phyloP scores from a whole-genome alignment of 2,888 invertebrate species.

The Plagiodera versicolora region DNA sequence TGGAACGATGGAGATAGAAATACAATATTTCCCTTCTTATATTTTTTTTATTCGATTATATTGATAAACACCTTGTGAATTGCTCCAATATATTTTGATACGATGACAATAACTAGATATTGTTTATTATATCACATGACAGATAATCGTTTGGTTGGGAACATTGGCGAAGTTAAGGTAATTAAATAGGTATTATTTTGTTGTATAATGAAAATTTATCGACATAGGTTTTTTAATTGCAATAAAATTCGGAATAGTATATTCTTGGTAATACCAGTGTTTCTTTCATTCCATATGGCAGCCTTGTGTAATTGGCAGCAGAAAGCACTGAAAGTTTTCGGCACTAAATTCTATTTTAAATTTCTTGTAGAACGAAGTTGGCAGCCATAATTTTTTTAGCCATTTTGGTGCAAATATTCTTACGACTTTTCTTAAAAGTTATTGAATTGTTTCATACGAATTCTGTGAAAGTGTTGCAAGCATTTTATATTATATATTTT shows the following conservation, averaged over 20 bases:
- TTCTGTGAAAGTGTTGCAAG: slow-evolving; percentile 49
- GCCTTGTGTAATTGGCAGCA: slow-evolving; percentile 43
- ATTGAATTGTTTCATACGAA: slow-evolving; percentile 42
- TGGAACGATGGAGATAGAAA: slow-evolving; percentile 13
- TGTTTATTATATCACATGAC: slow-evolving; percentile 3
- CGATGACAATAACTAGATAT: slow-evolving; percentile 32
- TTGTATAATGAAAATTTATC: slow-evolving; percentile 36
- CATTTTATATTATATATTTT: slow-evolving; percentile 53
- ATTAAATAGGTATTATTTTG: slow-evolving; percentile 36
- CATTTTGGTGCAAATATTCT: slow-evolving; percentile 27
- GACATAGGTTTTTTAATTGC: slow-evolving; percentile 37
- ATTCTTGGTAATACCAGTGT: slow-evolving; percentile 37
- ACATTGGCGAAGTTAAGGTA: slow-evolving; percentile 30
- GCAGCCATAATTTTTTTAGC: slow-evolving; percentile 26
- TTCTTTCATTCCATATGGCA: slow-evolving; percentile 44
- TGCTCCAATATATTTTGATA: slow-evolving; percentile 30
- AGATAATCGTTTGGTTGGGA: slow-evolving; percentile 19
- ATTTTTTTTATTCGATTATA: not conserved
- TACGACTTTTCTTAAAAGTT: slow-evolving; percentile 37
- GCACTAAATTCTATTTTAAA: slow-evolving; percentile 31
- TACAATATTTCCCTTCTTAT: not conserved
- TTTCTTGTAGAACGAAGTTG: slow-evolving; percentile 25
- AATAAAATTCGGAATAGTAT: slow-evolving; percentile 46
- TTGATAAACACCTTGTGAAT: not conserved
- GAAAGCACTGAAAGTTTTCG: slow-evolving; percentile 36